Conservation (phyloP, 2,113 vertebrate genomes). For the Lepisosteus osseus region DNA sequence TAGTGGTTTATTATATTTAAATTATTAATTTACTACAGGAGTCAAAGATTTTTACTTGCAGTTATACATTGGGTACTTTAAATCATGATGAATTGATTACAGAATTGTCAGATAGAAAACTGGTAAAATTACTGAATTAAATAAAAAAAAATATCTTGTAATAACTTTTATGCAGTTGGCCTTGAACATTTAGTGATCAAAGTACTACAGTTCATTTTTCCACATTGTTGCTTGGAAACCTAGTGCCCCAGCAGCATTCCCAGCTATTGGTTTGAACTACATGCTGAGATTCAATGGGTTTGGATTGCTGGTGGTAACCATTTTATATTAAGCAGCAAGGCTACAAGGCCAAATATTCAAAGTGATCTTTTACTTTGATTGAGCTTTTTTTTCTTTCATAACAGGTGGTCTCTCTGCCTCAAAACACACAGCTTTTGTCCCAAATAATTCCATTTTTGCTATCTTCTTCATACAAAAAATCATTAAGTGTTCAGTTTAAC, state of each 20-base stretch:
- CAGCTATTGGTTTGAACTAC: conserved; percentile 28
- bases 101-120: not conserved
- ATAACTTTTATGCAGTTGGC: conserved; percentile 9
- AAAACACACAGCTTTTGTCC: conserved; percentile 51
- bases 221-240: conserved; percentile 62
- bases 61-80: too few relatives aligned
- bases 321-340: conserved; percentile 67
- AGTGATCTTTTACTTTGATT: conserved; percentile 48
- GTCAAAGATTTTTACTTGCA: too few relatives aligned
- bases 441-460: conserved; percentile 44
- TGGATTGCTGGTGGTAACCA: conserved; percentile 38
- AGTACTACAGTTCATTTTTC: conserved; percentile 43
- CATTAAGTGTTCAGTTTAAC: too few relatives aligned
- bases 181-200: conserved; percentile 58
- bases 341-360: conserved; percentile 25
- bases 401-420: conserved; percentile 54
- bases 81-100: not conserved
- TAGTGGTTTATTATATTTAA: too few relatives aligned
- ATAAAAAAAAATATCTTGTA: not conserved
- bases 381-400: conserved; percentile 46
- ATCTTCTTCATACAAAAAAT: conserved; percentile 26
- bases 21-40: too few relatives aligned
- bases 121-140: not conserved
- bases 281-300: conserved; percentile 35
- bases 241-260: conserved; percentile 36